A percentile compares a stretch with the other conserved stretches of the same genome.
phyloP scores from a whole-genome alignment of 1,140 invertebrate species.

The Anoplolepis gracilipes region DNA sequence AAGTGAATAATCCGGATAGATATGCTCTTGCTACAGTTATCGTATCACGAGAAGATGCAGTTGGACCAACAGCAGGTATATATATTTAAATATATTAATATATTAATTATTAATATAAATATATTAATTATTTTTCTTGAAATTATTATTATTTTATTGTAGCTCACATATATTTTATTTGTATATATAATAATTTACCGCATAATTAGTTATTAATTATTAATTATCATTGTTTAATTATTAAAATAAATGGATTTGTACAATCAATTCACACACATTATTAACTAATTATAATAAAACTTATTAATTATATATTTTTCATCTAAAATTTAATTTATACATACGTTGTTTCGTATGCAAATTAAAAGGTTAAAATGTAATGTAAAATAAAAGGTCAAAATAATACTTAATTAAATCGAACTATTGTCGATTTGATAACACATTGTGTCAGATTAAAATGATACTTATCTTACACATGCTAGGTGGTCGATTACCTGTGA shows the following conservation, averaged over 20 bases:
- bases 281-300: neutral
- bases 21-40: slow-evolving; percentile 94
- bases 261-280: neutral
- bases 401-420: neutral
- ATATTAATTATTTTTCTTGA: neutral
- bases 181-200: neutral
- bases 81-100: too few species aligned
- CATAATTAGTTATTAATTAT: slow-evolving; percentile 17
- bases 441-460: neutral
- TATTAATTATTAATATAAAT: too few species aligned
- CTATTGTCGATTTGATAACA: neutral
- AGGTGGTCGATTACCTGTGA: slow-evolving; percentile 84
- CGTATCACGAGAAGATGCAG: slow-evolving; percentile 86
- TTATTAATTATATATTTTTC: neutral
- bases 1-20: slow-evolving; percentile 95
- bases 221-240: neutral
- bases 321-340: slow-evolving; percentile 15
- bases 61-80: slow-evolving; percentile 80
- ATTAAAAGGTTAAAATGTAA: neutral
- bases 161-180: neutral
- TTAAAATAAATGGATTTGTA: neutral
- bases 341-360: neutral
- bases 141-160: neutral
- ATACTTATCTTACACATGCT: slow-evolving; percentile 34
- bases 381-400: neutral